Evolutionary conservation across 2,888 invertebrate species (phyloP), one percentile per base, ranked within the genome.

Genomic region (Pseudococcus viburni): DNA sequence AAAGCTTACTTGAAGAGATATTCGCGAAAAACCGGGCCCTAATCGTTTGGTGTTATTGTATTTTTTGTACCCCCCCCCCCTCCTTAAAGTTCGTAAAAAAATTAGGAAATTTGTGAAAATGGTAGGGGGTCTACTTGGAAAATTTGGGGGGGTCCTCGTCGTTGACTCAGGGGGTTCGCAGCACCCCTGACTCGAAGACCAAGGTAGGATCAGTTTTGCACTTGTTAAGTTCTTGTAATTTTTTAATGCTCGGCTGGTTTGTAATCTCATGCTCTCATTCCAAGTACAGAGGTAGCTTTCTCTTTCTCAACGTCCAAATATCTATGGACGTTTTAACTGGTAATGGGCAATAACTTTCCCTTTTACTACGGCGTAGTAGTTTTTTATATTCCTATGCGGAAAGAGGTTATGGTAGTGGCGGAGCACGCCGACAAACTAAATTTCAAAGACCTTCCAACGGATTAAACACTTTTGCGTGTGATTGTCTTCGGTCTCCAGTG

Each of bases 341-440:
- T 88, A 88, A 83, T 88, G 73, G 83, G 33, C 88, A 77, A 83
- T 80, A 88, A 88, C 88, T 88, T 88, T 88, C 88, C 80, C 88
- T 88, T 88, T 88, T 80, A 88, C 80, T 83, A 55, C 88, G 80
- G 19, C 46, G 80, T 88, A 55, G 88, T 88, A 55, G 77, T 88
- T 88, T 88, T 80, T 80, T 51, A 39, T 42, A 22, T 48, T 86
- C 19, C 73, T 73, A 68, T 80, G 59, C 88, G 64, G 86, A 64
- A 86, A 86, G 86, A 55, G 55, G 59, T 39, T 88, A 83, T 88
- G 86, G 68, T 86, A 68, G 86, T 86, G 86, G 86, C 55, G 33
- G 68, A 86, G 73, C 48, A 22, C 80, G 46, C 68, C 73, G 86
- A 86, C 73, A 68, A 86, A 86, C 73, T 86, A 77, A 86, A 86